These are phyloP conservation scores for Nanorana parkeri DNA, from an alignment of 2,113 vertebrate genomes.

Conservation along the genomic window DNA sequence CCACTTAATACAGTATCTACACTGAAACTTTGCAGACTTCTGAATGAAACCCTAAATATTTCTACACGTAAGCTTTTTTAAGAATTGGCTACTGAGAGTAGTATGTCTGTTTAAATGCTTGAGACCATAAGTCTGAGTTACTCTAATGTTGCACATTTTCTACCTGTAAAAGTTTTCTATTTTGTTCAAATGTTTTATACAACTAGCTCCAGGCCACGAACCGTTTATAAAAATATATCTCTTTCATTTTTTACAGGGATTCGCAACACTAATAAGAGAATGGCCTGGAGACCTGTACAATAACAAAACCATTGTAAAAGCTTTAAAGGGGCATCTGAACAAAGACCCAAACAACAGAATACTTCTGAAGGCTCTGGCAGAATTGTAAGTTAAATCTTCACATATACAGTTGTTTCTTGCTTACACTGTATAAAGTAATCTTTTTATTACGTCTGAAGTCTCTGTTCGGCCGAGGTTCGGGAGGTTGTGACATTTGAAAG, in stretches of 20 bases:
- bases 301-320: slow-evolving; percentile 91
- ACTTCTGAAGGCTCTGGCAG: slow-evolving; percentile 89
- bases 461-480: not conserved
- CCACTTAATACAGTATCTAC: too few relatives aligned
- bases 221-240: slow-evolving; percentile 31
- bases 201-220: not conserved
- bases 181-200: too few relatives aligned
- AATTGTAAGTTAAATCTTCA: slow-evolving; percentile 83
- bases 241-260: slow-evolving; percentile 78
- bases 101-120: too few relatives aligned
- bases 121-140: too few relatives aligned
- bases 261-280: slow-evolving; percentile 90
- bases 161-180: too few relatives aligned
- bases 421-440: not conserved
- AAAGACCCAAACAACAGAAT: slow-evolving; percentile 87
- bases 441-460: not conserved
- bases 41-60: too few relatives aligned
- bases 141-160: too few relatives aligned
- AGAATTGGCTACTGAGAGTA: too few relatives aligned
- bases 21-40: too few relatives aligned
- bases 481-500: not conserved
- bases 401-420: not conserved
- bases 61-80: too few relatives aligned
- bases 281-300: slow-evolving; percentile 99
- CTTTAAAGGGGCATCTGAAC: slow-evolving; percentile 90